These are phyloP conservation scores for Colostygia pectinataria DNA, from an alignment of 2,888 invertebrate species.

Conservation along the genomic window DNA sequence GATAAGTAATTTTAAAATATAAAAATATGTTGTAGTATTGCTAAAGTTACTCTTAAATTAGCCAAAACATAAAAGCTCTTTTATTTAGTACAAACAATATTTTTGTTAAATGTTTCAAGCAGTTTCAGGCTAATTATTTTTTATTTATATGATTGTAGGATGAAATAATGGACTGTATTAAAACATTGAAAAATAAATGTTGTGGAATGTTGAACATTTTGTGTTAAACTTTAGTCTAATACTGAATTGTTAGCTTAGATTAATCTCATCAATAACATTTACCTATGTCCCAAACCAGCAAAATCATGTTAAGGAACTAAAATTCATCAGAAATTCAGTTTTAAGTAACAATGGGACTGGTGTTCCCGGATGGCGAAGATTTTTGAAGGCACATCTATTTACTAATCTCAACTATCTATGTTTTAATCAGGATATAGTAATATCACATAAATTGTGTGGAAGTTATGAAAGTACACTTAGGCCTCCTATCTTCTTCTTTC, in stretches of 20 bases:
- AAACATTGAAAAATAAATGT: conserved; percentile 46
- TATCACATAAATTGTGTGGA: conserved; percentile 28
- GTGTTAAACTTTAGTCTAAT: conserved; percentile 17
- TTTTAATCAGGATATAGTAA: conserved; percentile 42
- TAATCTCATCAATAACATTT: neutral
- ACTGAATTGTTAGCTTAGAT: conserved; percentile 22
- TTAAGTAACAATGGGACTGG: conserved; percentile 49
- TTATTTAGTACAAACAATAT: conserved; percentile 32
- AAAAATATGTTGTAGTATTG: conserved; percentile 66
- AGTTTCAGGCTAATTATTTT: neutral
- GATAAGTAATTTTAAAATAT: conserved; percentile 60
- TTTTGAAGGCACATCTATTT: conserved; percentile 68
- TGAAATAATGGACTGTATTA: conserved; percentile 20
- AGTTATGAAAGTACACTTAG: conserved; percentile 7
- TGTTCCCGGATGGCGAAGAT: conserved; percentile 67
- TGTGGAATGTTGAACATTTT: conserved; percentile 64
- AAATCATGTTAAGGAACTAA: neutral
- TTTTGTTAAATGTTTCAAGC: conserved; percentile 11
- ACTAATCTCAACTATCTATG: conserved; percentile 45
- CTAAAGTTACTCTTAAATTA: conserved; percentile 67
- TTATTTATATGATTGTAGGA: neutral
- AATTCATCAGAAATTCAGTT: too few species aligned
- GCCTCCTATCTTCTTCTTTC: conserved; percentile 2
- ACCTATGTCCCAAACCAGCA: conserved; percentile 11
- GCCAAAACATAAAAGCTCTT: conserved; percentile 37